Evolutionary conservation across 2,888 invertebrate species (phyloP).

Genomic region (Acanthacorydalis orientalis): DNA sequence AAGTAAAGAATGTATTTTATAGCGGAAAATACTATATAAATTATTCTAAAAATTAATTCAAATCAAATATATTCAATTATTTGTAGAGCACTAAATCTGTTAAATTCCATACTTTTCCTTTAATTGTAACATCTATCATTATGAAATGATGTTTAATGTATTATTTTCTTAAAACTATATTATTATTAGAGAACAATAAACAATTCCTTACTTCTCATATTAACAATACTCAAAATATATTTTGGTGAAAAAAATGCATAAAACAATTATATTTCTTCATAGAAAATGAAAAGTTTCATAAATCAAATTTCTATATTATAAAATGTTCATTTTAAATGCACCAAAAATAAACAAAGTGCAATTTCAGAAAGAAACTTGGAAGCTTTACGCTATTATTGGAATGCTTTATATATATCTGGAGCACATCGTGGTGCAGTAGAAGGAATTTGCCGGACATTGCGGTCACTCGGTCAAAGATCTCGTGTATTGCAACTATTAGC

Average conservation of each 20-base stretch:
- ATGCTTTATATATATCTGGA: conserved; percentile 32
- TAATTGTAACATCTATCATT: neutral
- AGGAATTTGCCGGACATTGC: conserved; percentile 41
- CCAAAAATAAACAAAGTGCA: neutral
- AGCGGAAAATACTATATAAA: neutral
- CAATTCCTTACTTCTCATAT: too few species aligned
- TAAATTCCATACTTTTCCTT: neutral
- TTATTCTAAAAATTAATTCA: too few species aligned
- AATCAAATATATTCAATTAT: too few species aligned
- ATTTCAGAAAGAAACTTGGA: conserved; percentile 32
- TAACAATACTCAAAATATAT: neutral
- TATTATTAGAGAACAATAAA: too few species aligned
- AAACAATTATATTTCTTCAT: neutral
- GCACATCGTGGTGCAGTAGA: conserved; percentile 37
- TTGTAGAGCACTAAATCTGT: too few species aligned
- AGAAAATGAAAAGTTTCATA: conserved; percentile 1
- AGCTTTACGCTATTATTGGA: conserved; percentile 36
- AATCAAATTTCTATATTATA: conserved; percentile 1
- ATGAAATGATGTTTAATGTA: neutral
- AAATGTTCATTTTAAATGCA: conserved; percentile 8
- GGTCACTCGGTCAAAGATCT: conserved; percentile 44
- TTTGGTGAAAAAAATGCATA: neutral
- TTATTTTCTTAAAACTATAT: too few species aligned
- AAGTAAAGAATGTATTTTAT: conserved; percentile 27
- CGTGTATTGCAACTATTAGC: conserved; percentile 47